A percentile compares a stretch with the other conserved stretches of the same genome.
Evolutionary conservation across 2,797 vertebrate genomes (phyloP).

Genomic region (Sparus aurata): DNA sequence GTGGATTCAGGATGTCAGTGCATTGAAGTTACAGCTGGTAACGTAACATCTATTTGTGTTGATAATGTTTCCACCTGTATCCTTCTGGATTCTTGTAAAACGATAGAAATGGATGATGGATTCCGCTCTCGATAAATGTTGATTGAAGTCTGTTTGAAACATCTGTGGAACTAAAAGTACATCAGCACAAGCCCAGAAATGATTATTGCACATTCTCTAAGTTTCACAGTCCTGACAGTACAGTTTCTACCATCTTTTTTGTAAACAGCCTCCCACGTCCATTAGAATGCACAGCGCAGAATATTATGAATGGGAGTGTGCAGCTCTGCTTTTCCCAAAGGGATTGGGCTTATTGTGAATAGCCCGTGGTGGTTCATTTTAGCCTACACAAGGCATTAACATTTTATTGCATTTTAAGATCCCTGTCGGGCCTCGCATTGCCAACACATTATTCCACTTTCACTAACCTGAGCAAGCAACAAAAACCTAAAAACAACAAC

Average conservation of each 20-base stretch:
- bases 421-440: slow-evolving; percentile 41
- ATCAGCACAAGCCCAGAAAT: not conserved
- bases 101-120: not conserved
- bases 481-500: slow-evolving; percentile 33
- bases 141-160: slow-evolving; percentile 22
- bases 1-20: not conserved
- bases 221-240: slow-evolving; percentile 12
- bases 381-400: slow-evolving; percentile 55
- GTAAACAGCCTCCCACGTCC: slow-evolving; percentile 48
- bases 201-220: not conserved
- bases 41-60: slow-evolving; percentile 22
- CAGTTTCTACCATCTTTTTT: slow-evolving; percentile 12
- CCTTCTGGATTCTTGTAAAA: slow-evolving; percentile 13
- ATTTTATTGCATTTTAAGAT: slow-evolving; percentile 63
- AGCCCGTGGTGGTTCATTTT: slow-evolving; percentile 48
- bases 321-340: slow-evolving; percentile 48
- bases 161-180: slow-evolving; percentile 16
- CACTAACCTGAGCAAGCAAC: slow-evolving; percentile 31
- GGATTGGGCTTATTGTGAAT: slow-evolving; percentile 47
- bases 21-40: slow-evolving; percentile 13
- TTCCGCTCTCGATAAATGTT: slow-evolving; percentile 9
- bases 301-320: slow-evolving; percentile 54
- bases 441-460: slow-evolving; percentile 38
- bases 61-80: slow-evolving; percentile 19
- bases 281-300: slow-evolving; percentile 36